Evolutionary conservation across 2,888 invertebrate species (phyloP), one percentile per base, ranked within the genome.

Genomic region (Timema cristinae): DNA sequence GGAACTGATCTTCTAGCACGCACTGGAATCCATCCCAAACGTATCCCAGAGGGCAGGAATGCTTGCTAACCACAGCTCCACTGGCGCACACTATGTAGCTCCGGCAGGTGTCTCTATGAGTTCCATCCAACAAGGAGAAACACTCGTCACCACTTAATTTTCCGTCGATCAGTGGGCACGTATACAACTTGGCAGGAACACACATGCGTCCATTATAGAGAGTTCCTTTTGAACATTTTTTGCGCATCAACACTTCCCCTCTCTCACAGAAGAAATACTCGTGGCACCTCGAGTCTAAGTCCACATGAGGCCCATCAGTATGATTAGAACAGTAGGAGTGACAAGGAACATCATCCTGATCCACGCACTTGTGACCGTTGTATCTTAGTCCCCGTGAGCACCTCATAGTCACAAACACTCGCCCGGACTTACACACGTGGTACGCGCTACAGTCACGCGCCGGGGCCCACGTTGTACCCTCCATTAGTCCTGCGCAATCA

Each of bases 11-110:
- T 73, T 76, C 66, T 15, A 70, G 69, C 50, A 78, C 77, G 69
- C 87, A 88, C 7, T 79, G 79, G 16, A 78, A 77, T 2, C 87
- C 88, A 78, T 87, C 84, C 79, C 86, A 87, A 66, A 85, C 82
- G 51, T 83, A 81, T 9, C 83, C 84, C 4, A 80, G 76, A 6
- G 82, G 82, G 77, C 87, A 87, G 51, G 83, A 80, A 48, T 85
- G 86, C 50, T 71, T 61, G 15, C 73, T 61, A 32, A 73, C 13
- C 15, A 70, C 50, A 32, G 69, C 48, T 6, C 76, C 75, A 15
- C 73, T 72, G 16, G 70, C 71, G 70, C 79, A 79, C 66, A 75
- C 75, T 49, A 74, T 73, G 68, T 77, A 78, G 6, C 71, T 71
- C 10, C 69, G 69, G 67, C 78, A 78, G 51, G 72, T 73, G 16